A percentile compares a stretch with the other conserved stretches of the same genome.
phyloP scores from a whole-genome alignment of 2,113 vertebrate genomes.

The Bucco capensis region DNA sequence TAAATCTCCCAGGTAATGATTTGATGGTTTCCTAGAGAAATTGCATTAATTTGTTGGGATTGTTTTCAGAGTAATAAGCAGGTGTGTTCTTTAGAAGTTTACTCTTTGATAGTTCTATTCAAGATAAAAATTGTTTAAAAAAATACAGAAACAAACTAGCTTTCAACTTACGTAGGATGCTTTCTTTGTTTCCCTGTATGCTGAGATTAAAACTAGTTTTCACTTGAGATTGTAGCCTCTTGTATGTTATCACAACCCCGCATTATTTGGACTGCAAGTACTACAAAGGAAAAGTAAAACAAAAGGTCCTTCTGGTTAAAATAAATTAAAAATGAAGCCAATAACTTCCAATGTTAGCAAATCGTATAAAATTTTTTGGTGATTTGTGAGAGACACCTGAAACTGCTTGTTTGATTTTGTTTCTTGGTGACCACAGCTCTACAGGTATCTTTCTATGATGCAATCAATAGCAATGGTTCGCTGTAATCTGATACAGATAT shows the following conservation, averaged over 20 bases:
- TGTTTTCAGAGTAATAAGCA: not conserved
- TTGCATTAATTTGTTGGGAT: not conserved
- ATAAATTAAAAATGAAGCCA: not conserved
- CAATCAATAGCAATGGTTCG: not conserved
- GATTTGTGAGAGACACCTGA: not conserved
- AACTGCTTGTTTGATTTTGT: not conserved
- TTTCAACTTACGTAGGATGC: not conserved
- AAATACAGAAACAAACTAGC: not conserved
- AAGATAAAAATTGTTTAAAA: not conserved
- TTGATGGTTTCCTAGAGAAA: not conserved
- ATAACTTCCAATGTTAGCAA: not conserved
- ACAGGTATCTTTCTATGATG: not conserved
- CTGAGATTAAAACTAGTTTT: not conserved
- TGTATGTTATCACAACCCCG: not conserved
- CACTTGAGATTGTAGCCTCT: not conserved
- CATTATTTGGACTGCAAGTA: not conserved
- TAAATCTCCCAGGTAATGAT: slow-evolving; percentile 88
- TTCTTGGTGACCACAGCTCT: not conserved
- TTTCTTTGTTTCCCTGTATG: not conserved
- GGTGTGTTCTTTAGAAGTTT: not conserved
- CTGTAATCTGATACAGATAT: not conserved
- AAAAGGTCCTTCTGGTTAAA: not conserved
- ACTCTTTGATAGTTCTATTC: not conserved
- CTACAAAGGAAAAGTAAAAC: not conserved
- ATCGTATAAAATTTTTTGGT: not conserved